phyloP scores from a whole-genome alignment of 2,888 invertebrate species.

The Eupithecia abbreviata region DNA sequence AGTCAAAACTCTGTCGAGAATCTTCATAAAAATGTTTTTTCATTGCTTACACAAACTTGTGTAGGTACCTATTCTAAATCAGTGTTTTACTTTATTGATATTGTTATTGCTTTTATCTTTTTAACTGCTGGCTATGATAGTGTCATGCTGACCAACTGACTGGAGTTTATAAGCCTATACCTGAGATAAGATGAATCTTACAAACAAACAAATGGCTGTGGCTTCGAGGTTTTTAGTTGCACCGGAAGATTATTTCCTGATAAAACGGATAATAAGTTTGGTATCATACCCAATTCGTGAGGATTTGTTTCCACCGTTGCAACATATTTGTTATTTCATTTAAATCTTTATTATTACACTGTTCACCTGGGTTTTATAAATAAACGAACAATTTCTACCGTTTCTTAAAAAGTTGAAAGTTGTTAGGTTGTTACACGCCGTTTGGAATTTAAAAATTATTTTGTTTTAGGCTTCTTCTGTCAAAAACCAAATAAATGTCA shows the following conservation, averaged over 20 bases:
- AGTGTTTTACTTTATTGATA: not conserved
- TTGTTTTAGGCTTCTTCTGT: slow-evolving; percentile 46
- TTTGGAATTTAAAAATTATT: slow-evolving; percentile 68
- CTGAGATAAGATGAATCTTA: not conserved
- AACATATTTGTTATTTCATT: slow-evolving; percentile 57
- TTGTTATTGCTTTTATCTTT: not conserved
- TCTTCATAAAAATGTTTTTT: not conserved
- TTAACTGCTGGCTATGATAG: not conserved
- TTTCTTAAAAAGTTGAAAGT: slow-evolving; percentile 52
- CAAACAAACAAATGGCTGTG: not conserved
- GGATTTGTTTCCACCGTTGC: slow-evolving; percentile 74
- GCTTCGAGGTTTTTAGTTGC: not conserved
- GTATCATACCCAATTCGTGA: slow-evolving; percentile 67
- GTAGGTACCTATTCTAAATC: not conserved
- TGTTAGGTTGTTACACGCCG: slow-evolving; percentile 53
- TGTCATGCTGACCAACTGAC: not conserved
- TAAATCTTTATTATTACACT: slow-evolving; percentile 28
- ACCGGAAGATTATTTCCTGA: not conserved
- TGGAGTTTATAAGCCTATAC: not conserved
- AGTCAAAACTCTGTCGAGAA: not conserved
- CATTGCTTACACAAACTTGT: not conserved
- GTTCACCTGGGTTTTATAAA: slow-evolving; percentile 31
- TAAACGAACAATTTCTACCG: slow-evolving; percentile 60
- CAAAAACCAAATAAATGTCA: slow-evolving; percentile 9
- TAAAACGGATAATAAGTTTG: not conserved